phyloP scores from a whole-genome alignment of 2,113 vertebrate species.

The Pagrus major region DNA sequence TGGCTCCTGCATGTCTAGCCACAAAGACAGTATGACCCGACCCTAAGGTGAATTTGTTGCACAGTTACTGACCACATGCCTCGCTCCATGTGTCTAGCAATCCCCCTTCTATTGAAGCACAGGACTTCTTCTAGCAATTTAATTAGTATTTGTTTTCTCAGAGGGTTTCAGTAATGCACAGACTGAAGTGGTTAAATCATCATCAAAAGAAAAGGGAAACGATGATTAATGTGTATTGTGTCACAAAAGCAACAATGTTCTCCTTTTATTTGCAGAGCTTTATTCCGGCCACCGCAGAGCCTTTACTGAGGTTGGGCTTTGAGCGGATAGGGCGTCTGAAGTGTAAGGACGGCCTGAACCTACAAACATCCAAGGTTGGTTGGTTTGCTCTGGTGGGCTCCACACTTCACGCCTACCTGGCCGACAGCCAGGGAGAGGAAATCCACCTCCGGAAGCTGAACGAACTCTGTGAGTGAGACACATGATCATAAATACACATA shows the following conservation, averaged over 20 bases:
- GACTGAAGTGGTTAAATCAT: slow-evolving; percentile 2
- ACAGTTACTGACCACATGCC: not conserved
- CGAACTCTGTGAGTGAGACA: slow-evolving; percentile 92
- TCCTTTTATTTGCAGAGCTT: slow-evolving; percentile 82
- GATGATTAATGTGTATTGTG: not conserved
- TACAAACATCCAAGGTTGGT: slow-evolving; percentile 89
- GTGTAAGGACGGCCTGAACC: slow-evolving; percentile 92
- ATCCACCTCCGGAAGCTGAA: slow-evolving; percentile 93
- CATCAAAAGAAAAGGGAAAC: not conserved
- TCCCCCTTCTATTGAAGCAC: not conserved
- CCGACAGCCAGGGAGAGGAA: slow-evolving; percentile 84
- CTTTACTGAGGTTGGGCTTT: slow-evolving; percentile 88
- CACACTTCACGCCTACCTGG: slow-evolving; percentile 82
- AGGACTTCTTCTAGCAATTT: not conserved
- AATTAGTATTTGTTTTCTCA: not conserved
- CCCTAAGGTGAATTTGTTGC: not conserved
- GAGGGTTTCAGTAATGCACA: slow-evolving; percentile 1
- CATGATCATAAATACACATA: not conserved
- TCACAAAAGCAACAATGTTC: not conserved
- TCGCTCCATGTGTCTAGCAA: not conserved
- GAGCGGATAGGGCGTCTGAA: slow-evolving; percentile 90
- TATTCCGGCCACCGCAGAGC: slow-evolving; percentile 85
- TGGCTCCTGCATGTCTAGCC: slow-evolving; percentile 21
- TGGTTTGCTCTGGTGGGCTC: slow-evolving; percentile 92
- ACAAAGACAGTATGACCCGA: not conserved